A percentile compares a stretch with the other conserved stretches of the same genome.
Evolutionary conservation across 2,888 invertebrate species (phyloP).

Genomic region (Scaptomyza caliginosa): DNA sequence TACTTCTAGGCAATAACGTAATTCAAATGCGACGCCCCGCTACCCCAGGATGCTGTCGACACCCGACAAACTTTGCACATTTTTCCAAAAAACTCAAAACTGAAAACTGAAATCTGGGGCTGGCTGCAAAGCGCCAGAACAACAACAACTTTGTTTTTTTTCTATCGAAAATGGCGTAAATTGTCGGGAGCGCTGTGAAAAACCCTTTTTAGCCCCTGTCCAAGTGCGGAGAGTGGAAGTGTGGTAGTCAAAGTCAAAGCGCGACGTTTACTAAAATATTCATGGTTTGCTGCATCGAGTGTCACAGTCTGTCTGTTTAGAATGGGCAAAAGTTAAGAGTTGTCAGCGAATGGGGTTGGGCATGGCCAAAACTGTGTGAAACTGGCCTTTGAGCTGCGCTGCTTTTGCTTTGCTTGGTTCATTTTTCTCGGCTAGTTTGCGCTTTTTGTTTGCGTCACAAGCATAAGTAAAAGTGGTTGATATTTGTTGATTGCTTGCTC

Average conservation of each 20-base stretch:
- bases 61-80: slow-evolving; percentile 71
- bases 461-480: slow-evolving; percentile 74
- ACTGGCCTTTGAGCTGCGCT: slow-evolving; percentile 52
- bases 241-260: slow-evolving; percentile 69
- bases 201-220: slow-evolving; percentile 41
- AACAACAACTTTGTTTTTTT: background rate
- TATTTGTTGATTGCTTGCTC: slow-evolving; percentile 73
- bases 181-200: slow-evolving; percentile 49
- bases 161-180: slow-evolving; percentile 70
- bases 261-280: slow-evolving; percentile 77
- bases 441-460: slow-evolving; percentile 62
- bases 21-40: slow-evolving; percentile 55
- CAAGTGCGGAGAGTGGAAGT: slow-evolving; percentile 60
- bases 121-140: slow-evolving; percentile 20
- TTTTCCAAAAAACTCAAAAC: slow-evolving; percentile 54
- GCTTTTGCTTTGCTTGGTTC: background rate
- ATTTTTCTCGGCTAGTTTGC: slow-evolving; percentile 36
- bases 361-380: slow-evolving; percentile 36
- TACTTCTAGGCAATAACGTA: slow-evolving; percentile 78
- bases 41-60: slow-evolving; percentile 61
- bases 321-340: background rate
- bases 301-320: slow-evolving; percentile 51
- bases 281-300: slow-evolving; percentile 73
- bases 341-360: background rate
- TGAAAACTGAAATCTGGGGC: slow-evolving; percentile 56